phyloP scores from a whole-genome alignment of 2,888 invertebrate genomes.

The Drosophila anomalata region DNA sequence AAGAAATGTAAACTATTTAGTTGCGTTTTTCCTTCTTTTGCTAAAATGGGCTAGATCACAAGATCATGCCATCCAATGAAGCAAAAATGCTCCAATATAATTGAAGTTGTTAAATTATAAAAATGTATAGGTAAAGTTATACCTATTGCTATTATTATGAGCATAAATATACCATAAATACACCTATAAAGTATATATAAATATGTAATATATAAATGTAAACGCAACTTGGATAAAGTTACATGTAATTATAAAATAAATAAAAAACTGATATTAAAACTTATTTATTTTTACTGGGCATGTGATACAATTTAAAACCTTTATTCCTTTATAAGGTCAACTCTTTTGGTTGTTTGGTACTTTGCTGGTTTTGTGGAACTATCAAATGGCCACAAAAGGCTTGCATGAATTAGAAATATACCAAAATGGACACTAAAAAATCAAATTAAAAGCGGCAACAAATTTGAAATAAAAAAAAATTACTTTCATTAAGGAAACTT shows the following conservation, averaged over 20 bases:
- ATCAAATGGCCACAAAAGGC: slow-evolving; percentile 45
- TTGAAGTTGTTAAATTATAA: slow-evolving; percentile 52
- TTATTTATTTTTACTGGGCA: background rate
- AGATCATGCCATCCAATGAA: background rate
- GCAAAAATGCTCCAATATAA: slow-evolving; percentile 30
- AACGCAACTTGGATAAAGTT: slow-evolving; percentile 48
- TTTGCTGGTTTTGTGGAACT: slow-evolving; percentile 7
- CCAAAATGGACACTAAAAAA: slow-evolving; percentile 60
- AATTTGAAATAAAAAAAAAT: slow-evolving; percentile 63
- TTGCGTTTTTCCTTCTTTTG: background rate
- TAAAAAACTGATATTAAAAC: slow-evolving; percentile 41
- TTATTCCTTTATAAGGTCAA: background rate
- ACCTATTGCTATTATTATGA: slow-evolving; percentile 27
- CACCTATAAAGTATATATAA: slow-evolving; percentile 32
- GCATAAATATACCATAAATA: slow-evolving; percentile 20
- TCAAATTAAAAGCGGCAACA: slow-evolving; percentile 66
- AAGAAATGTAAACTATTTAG: background rate
- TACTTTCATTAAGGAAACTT: slow-evolving; percentile 67
- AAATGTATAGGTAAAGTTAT: slow-evolving; percentile 41
- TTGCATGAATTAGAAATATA: slow-evolving; percentile 65
- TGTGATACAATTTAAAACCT: background rate
- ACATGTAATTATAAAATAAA: slow-evolving; percentile 78
- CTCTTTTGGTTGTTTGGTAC: background rate
- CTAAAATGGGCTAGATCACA: background rate
- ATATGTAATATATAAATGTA: slow-evolving; percentile 44